Conservation (phyloP, 2,888 invertebrate species). For the Athetis lepigone region DNA sequence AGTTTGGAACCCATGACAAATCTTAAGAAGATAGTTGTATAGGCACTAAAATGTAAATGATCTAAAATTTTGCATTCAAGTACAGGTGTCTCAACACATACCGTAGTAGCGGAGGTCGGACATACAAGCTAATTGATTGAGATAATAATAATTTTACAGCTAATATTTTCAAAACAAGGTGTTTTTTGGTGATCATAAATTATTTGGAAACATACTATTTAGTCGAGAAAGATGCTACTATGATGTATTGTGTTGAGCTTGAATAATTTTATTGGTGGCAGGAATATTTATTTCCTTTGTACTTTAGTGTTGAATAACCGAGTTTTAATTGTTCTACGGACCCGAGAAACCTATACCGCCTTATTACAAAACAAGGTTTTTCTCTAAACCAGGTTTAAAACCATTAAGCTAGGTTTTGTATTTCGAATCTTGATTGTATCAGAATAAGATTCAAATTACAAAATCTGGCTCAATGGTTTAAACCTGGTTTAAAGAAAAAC, state of each 20-base stretch:
- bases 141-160: constrained; percentile 10
- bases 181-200: not conserved
- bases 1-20: not conserved
- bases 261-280: constrained; percentile 31
- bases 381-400: too few relatives aligned
- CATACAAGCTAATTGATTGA: constrained; percentile 13
- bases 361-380: too few relatives aligned
- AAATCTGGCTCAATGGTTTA: too few relatives aligned
- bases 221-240: constrained; percentile 1
- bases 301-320: constrained; percentile 48
- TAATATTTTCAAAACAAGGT: constrained; percentile 12
- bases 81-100: constrained; percentile 1
- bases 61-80: constrained; percentile 8
- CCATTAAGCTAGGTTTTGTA: too few relatives aligned
- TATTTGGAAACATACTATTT: constrained; percentile 12
- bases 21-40: not conserved
- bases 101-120: constrained; percentile 2
- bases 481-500: too few relatives aligned
- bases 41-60: constrained; percentile 2
- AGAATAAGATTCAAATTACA: too few relatives aligned
- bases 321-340: constrained; percentile 60
- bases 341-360: constrained; percentile 33
- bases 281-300: constrained; percentile 33
- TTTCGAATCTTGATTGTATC: too few relatives aligned
- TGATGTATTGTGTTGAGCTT: constrained; percentile 7